phyloP scores from a whole-genome alignment of 2,888 invertebrate genomes.

The Hedychridium roseum region DNA sequence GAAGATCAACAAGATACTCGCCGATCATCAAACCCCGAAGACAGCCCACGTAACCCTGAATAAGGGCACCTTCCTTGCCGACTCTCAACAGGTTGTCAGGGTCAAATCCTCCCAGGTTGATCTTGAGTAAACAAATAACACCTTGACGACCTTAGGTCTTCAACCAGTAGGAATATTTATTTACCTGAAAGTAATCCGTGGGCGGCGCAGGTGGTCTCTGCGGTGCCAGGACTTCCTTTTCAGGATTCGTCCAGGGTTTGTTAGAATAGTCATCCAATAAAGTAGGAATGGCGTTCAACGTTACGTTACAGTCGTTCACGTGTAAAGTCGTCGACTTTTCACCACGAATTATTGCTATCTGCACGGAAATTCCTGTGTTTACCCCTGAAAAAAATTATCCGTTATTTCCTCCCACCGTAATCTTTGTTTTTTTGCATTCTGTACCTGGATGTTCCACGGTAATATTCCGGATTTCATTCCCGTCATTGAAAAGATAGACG shows the following conservation, averaged over 20 bases:
- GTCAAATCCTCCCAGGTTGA: slow-evolving; percentile 87
- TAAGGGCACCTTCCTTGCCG: slow-evolving; percentile 66
- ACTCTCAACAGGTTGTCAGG: slow-evolving; percentile 74
- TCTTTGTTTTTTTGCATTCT: slow-evolving; percentile 3
- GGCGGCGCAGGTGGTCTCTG: slow-evolving; percentile 90
- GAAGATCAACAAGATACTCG: slow-evolving; percentile 79
- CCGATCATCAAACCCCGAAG: slow-evolving; percentile 88
- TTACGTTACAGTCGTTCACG: slow-evolving; percentile 80
- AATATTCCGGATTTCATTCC: slow-evolving; percentile 80
- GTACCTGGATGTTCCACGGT: slow-evolving; percentile 74
- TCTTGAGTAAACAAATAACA: slow-evolving; percentile 69
- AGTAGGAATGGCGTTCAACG: slow-evolving; percentile 74
- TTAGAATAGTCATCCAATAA: slow-evolving; percentile 81
- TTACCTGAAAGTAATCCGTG: slow-evolving; percentile 87
- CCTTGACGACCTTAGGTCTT: no score
- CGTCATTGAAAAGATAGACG: slow-evolving; percentile 85
- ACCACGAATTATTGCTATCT: slow-evolving; percentile 84
- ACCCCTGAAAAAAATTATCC: slow-evolving; percentile 64
- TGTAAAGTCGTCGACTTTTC: slow-evolving; percentile 79
- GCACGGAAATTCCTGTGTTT: slow-evolving; percentile 84
- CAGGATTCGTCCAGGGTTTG: slow-evolving; percentile 87
- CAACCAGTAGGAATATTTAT: no score
- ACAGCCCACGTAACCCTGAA: slow-evolving; percentile 84
- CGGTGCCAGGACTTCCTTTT: slow-evolving; percentile 84
- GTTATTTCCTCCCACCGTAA: neutral